Evolutionary conservation across 2,113 vertebrate species (phyloP).

Genomic region (Hippocampus barbouri): DNA sequence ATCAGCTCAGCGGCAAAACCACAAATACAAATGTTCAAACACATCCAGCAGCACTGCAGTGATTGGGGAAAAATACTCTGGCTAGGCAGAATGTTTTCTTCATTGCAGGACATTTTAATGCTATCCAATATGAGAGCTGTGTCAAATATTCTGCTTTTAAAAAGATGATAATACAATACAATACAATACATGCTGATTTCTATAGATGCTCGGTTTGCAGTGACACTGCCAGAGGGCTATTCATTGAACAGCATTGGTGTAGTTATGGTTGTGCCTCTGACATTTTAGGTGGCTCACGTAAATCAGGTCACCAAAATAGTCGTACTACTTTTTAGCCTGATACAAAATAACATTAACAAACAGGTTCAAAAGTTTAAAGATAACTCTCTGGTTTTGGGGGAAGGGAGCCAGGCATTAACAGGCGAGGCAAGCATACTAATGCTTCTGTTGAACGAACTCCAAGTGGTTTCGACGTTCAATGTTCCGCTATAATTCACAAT

Average conservation of each 20-base stretch:
- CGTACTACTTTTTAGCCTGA: not conserved
- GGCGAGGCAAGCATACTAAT: constrained; percentile 16
- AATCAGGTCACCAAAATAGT: not conserved
- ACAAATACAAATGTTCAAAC: constrained; percentile 10
- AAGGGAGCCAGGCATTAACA: constrained; percentile 15
- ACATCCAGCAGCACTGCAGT: not conserved
- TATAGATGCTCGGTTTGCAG: not conserved
- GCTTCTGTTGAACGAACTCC: not conserved
- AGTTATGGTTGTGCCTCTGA: not conserved
- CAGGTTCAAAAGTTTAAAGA: constrained; percentile 4
- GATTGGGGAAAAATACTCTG: not conserved
- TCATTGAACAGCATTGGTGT: not conserved
- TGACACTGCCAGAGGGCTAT: not conserved
- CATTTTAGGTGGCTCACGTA: not conserved
- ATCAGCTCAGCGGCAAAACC: constrained; percentile 8
- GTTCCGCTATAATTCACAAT: constrained; percentile 5
- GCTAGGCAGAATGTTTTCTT: too few species aligned
- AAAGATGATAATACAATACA: too few species aligned
- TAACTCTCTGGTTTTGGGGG: not conserved
- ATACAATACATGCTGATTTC: not conserved
- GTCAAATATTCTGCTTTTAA: too few species aligned
- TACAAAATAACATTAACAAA: not conserved
- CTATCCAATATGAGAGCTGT: not conserved
- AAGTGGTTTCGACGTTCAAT: constrained; percentile 15
- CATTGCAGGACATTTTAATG: not conserved